Percentiles rank a stretch among this genome's conserved stretches.
phyloP scores from a whole-genome alignment of 23 tunicate species.

The Halocynthia aurantium region DNA sequence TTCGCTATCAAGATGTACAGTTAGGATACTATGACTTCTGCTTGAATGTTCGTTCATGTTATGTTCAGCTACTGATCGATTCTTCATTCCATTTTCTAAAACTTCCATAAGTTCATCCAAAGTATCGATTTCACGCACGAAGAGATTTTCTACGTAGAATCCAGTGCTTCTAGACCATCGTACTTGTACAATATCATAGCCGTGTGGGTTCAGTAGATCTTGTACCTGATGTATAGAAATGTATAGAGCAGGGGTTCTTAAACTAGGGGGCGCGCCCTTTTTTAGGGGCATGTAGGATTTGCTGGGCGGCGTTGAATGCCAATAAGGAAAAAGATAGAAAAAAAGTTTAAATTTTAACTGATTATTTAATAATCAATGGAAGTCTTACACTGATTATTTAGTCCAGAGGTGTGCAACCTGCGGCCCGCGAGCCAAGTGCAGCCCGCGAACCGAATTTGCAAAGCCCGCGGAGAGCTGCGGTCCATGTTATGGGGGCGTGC shows the following conservation, averaged over 20 bases:
- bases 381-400: too few relatives aligned
- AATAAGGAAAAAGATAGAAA: too few relatives aligned
- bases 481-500: too few relatives aligned
- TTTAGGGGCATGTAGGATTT: background rate
- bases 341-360: too few relatives aligned
- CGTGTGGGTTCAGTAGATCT: conserved; percentile 67
- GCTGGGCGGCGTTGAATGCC: too few relatives aligned
- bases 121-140: conserved; percentile 68
- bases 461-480: too few relatives aligned
- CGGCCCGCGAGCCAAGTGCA: too few relatives aligned
- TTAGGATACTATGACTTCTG: conserved; percentile 83
- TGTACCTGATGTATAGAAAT: conserved; percentile 44
- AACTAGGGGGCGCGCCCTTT: too few relatives aligned
- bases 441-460: too few relatives aligned
- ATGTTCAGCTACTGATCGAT: conserved; percentile 85
- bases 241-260: too few relatives aligned
- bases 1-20: conserved; percentile 79
- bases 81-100: conserved; percentile 85
- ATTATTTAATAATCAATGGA: too few relatives aligned
- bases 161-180: conserved; percentile 82
- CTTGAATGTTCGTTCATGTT: conserved; percentile 91
- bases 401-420: too few relatives aligned
- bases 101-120: conserved; percentile 83
- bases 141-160: conserved; percentile 80
- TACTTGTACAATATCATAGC: conserved; percentile 59